Evolutionary conservation across 1,140 invertebrate genomes (phyloP), one percentile per base, ranked within the genome.

Genomic region (Lethrus apterus): DNA sequence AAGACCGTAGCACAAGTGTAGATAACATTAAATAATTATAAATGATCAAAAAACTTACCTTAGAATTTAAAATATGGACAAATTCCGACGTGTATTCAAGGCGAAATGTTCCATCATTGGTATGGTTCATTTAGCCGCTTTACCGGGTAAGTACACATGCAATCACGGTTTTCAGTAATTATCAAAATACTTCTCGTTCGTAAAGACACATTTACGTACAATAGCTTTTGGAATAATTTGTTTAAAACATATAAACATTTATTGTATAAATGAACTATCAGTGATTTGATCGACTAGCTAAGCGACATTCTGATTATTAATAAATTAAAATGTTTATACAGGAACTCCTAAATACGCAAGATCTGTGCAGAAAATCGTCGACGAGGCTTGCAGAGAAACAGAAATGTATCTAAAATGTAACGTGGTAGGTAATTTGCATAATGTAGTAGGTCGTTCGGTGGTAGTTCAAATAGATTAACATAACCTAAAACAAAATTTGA

Each of bases 41-140:
- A n/a, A n/a, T n/a, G n/a, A n/a, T n/a, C n/a, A n/a, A n/a, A n/a
- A n/a, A n/a, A n/a, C n/a, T n/a, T n/a, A n/a, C n/a, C n/a, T n/a
- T n/a, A n/a, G n/a, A n/a, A n/a, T n/a, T n/a, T n/a, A n/a, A 40
- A 49, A 44, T 43, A 62, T 62, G 58, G 30, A 50, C 4, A 51
- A 49, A 36, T 63, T 64, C 32, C 13, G 40, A 13, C 46, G 51
- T 34, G 42, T 66, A 41, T 66, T 66, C 46, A 10, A 8, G 7
- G 52, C 51, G 31, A 63, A 55, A 60, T 70, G 67, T 55, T 68
- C 72, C 41, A 63, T 86, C 31, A 81, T 89, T 60, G 86, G 81
- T 48, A 87, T 88, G 84, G 72, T 88, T 52, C 85, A 88, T 59
- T 72, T 86, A 1, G 69, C 66, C 52, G 77, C 82, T 14, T 64